Evolutionary conservation across 2,888 invertebrate genomes (phyloP).

Genomic region (Abscondita cerata): DNA sequence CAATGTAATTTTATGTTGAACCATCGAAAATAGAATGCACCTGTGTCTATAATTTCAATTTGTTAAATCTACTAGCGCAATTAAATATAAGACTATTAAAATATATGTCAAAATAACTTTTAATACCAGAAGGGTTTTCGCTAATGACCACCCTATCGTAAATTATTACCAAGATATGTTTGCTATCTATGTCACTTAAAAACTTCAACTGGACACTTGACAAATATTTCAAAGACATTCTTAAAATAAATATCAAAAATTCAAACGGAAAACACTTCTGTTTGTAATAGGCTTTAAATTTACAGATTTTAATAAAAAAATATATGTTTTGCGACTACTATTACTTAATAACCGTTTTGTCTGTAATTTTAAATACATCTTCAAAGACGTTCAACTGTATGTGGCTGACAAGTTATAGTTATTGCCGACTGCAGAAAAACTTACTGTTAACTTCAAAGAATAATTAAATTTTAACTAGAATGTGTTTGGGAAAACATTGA

Average conservation of each 20-base stretch:
- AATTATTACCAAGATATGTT: constrained; percentile 28
- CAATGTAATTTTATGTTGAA: constrained; percentile 32
- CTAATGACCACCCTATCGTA: constrained; percentile 36
- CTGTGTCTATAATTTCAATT: constrained; percentile 40
- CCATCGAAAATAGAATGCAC: constrained; percentile 36
- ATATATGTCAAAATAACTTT: constrained; percentile 34
- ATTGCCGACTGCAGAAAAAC: no score
- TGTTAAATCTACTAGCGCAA: constrained; percentile 33
- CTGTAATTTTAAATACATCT: no score
- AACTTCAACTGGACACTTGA: constrained; percentile 33
- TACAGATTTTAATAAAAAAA: no score
- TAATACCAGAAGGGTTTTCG: constrained; percentile 31
- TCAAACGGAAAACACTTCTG: no score
- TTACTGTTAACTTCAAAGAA: no score
- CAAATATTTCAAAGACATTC: constrained; percentile 30
- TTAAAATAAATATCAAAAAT: constrained; percentile 16
- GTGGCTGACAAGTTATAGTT: no score
- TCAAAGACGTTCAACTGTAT: no score
- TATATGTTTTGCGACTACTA: no score
- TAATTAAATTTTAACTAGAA: no score
- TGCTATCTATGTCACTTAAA: constrained; percentile 24
- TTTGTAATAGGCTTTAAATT: no score
- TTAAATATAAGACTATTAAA: constrained; percentile 33
- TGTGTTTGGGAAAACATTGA: no score
- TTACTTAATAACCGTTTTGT: no score